Evolutionary conservation across 2,113 vertebrate genomes (phyloP).

Genomic region (Esox niger): DNA sequence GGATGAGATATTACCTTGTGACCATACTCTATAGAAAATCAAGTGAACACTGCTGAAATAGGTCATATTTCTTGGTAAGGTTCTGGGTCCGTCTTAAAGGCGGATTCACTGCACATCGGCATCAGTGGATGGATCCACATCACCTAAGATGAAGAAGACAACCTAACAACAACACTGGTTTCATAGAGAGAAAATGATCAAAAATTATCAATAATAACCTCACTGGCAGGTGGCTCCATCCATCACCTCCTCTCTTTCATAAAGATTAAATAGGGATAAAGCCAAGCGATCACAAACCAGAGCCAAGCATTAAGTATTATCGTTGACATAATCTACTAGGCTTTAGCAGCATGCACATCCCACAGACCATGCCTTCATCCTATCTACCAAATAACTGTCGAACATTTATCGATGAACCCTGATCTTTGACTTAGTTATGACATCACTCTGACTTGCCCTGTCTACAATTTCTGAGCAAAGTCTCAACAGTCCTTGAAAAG

Average conservation of each 20-base stretch:
- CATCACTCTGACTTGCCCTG: not conserved
- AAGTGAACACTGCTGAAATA: not conserved
- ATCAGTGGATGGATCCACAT: not conserved
- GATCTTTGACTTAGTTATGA: not conserved
- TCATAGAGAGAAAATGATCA: no score
- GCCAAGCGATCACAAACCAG: not conserved
- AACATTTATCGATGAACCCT: not conserved
- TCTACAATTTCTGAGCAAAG: not conserved
- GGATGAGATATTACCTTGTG: slow-evolving; percentile 6
- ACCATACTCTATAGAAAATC: not conserved
- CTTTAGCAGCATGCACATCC: not conserved
- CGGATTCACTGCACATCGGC: not conserved
- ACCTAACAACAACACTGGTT: no score
- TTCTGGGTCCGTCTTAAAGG: not conserved
- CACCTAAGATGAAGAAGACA: no score
- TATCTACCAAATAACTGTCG: not conserved
- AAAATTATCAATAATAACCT: not conserved
- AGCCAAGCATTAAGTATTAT: not conserved
- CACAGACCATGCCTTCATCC: not conserved
- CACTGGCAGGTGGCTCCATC: not conserved
- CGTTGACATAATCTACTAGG: not conserved
- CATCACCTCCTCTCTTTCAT: not conserved
- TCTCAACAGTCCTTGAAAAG: no score
- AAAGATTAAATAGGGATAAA: not conserved
- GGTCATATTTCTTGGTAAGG: not conserved